Evolutionary conservation across 2,797 vertebrate genomes (phyloP), one percentile per base, ranked within the genome.

Genomic region (Gadopsis bispinosus): DNA sequence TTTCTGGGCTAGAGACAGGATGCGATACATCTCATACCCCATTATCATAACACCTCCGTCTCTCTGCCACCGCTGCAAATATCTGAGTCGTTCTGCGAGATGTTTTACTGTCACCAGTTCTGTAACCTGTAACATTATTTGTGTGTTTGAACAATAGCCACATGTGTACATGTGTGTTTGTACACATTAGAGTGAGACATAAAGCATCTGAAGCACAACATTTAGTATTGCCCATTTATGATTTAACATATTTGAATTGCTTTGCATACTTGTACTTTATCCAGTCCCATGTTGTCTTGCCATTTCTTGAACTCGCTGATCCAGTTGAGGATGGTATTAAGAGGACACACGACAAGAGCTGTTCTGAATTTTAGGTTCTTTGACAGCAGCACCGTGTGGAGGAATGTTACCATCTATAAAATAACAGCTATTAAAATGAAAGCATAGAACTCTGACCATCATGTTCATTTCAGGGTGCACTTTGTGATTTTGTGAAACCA

Each of bases 251-350:
- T 41, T 58, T 29, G 3, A 45, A 58, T 7, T 41, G 1, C 16
- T 74, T 66, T 73, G n/a, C 73, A 58, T 94, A 99, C 98, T 95
- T 96, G 95, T 22, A 99, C 91, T 85, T 87, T 95, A 59, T 97
- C 96, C 5, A 94, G 84, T 67, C 95, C 95, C 77, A 99, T 85
- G 86, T 94, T 93, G 5, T 94, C 93, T 81, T 99, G 98, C 98
- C 98, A 99, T 87, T 97, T 97, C 74, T 96, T 95, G 93, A 99
- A 99, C 93, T 99, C 98, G 69, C 94, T 96, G 91, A 95, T 81
- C 98, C 98, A 99, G 95, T 99, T 99, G 89, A 99, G 96, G 88
- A 97, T 96, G 0, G 98, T 99, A 86, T 99, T 99, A 50, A 99
- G 95, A 0, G 98, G 98, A 93, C 97, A 99, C 56, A 99, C 97